Conservation (phyloP, 2,797 vertebrate genomes). For the Oreochromis mossambicus region DNA sequence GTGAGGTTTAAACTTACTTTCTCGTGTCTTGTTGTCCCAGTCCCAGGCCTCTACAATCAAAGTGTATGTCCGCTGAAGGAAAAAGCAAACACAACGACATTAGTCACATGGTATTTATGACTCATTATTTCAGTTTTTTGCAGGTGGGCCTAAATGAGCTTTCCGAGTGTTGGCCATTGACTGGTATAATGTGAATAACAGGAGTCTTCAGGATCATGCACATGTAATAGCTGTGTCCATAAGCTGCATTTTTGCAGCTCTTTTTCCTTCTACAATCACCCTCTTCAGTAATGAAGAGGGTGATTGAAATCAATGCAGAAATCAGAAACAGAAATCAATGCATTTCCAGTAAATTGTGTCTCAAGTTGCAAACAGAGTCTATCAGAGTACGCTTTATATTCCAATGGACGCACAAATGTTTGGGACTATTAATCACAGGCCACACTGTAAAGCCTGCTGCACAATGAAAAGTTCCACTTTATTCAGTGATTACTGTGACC, state of each 20-base stretch:
- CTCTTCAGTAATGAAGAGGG: background rate
- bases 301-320: too few relatives aligned
- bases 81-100: background rate
- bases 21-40: conserved; percentile 89
- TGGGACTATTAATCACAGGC: background rate
- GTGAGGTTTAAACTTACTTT: conserved; percentile 78
- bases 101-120: background rate
- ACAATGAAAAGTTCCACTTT: background rate
- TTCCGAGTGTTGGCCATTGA: background rate
- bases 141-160: background rate
- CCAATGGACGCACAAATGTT: background rate
- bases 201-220: background rate
- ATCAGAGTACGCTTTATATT: background rate
- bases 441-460: background rate
- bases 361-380: background rate
- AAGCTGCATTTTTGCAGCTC: background rate
- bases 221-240: background rate
- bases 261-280: background rate
- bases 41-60: conserved; percentile 93
- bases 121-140: background rate
- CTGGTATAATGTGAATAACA: background rate
- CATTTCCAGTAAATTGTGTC: background rate
- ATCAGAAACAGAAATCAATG: background rate
- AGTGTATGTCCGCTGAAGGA: conserved; percentile 86
- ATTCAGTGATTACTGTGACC: background rate